Evolutionary conservation across 2,888 invertebrate species (phyloP), one percentile per base, ranked within the genome.

Genomic region (Sussaba pulchella): DNA sequence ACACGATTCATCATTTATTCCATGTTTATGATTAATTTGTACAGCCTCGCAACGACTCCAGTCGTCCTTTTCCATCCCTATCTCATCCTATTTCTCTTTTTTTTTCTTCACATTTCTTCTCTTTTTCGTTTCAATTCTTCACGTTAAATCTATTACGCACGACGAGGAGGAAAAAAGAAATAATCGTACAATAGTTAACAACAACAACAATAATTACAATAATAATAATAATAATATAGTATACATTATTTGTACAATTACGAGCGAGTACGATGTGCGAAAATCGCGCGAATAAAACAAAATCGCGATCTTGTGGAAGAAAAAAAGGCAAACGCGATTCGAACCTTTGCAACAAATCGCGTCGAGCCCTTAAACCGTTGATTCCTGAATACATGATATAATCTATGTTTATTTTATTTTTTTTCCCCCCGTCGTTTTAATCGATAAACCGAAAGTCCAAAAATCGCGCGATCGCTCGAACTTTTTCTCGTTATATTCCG

Each of bases 21-120:
- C 70, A 41, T 67, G 64, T 78, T 75, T 82, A 82, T 69, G 43
- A 66, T 71, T 81, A 81, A 50, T 82, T 82, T 82, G 82, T 82
- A 81, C 82, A 82, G 71, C 52, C 73, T 81, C 70, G 66, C 63
- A 74, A 74, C 78, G 71, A 41, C 66, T 39, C 77, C 45, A 17
- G 52, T 72, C 77, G 81, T 50, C 70, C 64, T 6, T 14, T 14
- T 57, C 9, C 31, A 57, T 52, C 54, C 26, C 14, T 57, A 31
- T 14, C 14, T 14, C n/a, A 3, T 21, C 52, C 19, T 59, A 9
- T 64, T 71, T 70, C 59, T 52, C 45, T 14, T 39, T 64, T 39
- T 67, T 52, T n/a, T 39, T 64, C 24, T 61, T 31, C 6, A 14
- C 31, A 8, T 57, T 54, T 54, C 14, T 14, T 14, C 31, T 57